phyloP scores from a whole-genome alignment of 2,888 invertebrate species.

The Allygus modestus region DNA sequence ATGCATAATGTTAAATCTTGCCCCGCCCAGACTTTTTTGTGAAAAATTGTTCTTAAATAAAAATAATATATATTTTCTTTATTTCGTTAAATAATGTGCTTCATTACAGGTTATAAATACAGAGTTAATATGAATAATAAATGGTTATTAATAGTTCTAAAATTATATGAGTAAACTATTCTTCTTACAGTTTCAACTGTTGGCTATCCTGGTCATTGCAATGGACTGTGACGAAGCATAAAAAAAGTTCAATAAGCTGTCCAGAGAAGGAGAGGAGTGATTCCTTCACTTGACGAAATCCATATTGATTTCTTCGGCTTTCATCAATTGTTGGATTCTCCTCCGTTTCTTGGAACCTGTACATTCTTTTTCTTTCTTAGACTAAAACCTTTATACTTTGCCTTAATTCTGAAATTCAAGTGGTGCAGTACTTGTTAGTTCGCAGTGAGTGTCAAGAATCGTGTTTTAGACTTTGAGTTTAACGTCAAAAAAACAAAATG shows the following conservation, averaged over 20 bases:
- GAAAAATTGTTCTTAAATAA: too few relatives aligned
- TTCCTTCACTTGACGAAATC: slow-evolving; percentile 46
- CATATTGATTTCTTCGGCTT: slow-evolving; percentile 59
- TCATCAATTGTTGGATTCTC: slow-evolving; percentile 46
- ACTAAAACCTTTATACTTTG: background rate
- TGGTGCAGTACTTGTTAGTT: background rate
- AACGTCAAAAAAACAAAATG: slow-evolving; percentile 79
- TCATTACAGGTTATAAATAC: too few relatives aligned
- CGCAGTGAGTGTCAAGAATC: slow-evolving; percentile 10
- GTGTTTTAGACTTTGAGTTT: background rate
- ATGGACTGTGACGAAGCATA: background rate
- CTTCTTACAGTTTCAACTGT: background rate
- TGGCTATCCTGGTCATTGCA: background rate
- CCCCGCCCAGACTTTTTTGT: too few relatives aligned
- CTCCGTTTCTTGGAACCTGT: slow-evolving; percentile 25
- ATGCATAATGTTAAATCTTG: too few relatives aligned
- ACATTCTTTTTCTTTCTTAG: background rate
- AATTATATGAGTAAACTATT: too few relatives aligned
- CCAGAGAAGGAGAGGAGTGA: slow-evolving; percentile 7
- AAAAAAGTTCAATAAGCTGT: slow-evolving; percentile 10
- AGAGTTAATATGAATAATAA: too few relatives aligned
- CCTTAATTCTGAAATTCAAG: background rate
- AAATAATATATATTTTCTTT: too few relatives aligned
- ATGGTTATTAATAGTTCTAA: too few relatives aligned
- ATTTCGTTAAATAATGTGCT: too few relatives aligned